phyloP scores from a whole-genome alignment of 1,140 invertebrate genomes.

The Listronotus oregonensis region DNA sequence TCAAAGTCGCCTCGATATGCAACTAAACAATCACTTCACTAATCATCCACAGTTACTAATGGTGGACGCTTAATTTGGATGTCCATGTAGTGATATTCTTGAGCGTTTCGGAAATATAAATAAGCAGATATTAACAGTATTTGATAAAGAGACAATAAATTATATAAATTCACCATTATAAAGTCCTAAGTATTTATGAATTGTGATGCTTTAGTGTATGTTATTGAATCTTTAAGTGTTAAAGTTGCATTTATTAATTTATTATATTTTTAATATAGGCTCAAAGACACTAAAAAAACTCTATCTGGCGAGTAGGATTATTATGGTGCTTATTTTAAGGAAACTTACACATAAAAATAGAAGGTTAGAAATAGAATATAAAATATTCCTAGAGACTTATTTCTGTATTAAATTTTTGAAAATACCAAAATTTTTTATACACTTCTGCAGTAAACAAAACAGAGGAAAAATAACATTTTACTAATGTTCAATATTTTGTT shows the following conservation, averaged over 20 bases:
- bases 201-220: conserved; percentile 22
- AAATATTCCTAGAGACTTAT: neutral
- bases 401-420: too few relatives aligned
- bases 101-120: too few relatives aligned
- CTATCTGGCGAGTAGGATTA: conserved; percentile 22
- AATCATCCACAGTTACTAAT: too few relatives aligned
- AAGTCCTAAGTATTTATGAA: conserved; percentile 6
- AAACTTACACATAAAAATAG: neutral
- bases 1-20: too few relatives aligned
- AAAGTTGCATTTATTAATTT: conserved; percentile 33
- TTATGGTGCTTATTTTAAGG: conserved; percentile 4
- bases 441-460: too few relatives aligned
- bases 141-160: neutral
- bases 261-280: conserved; percentile 24
- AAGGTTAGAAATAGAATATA: neutral
- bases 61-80: too few relatives aligned
- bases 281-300: conserved; percentile 22
- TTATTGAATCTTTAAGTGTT: conserved; percentile 13
- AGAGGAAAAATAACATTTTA: too few relatives aligned
- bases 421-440: too few relatives aligned
- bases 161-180: neutral
- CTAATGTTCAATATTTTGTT: too few relatives aligned
- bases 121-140: too few relatives aligned
- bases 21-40: too few relatives aligned
- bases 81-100: too few relatives aligned